These are phyloP conservation scores for Artibeus lituratus DNA, from an alignment of 2,797 vertebrate genomes.

Conservation along the genomic window DNA sequence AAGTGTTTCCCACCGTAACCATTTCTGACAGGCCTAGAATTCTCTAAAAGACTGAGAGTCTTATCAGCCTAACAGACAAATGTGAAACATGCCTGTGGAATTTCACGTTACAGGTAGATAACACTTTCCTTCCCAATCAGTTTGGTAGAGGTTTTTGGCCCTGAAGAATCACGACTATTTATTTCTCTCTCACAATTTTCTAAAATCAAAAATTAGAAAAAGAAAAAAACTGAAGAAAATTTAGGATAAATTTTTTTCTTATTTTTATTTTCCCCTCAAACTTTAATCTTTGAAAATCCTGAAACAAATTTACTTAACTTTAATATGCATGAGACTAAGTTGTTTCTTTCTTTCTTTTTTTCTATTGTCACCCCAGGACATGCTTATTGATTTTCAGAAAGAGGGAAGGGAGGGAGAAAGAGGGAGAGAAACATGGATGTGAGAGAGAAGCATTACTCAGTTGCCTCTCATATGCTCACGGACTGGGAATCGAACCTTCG, in stretches of 20 bases:
- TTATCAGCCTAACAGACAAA: not conserved
- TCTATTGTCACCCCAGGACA: not conserved
- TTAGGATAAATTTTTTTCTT: not conserved
- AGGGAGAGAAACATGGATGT: too few relatives aligned
- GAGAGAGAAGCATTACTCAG: too few relatives aligned
- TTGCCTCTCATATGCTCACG: not conserved
- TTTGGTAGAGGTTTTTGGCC: not conserved
- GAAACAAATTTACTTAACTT: slow-evolving; percentile 10
- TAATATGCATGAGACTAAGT: not conserved
- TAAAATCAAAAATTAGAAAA: not conserved
- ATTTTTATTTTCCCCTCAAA: not conserved
- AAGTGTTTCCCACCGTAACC: not conserved
- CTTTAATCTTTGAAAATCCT: not conserved
- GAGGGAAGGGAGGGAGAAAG: too few relatives aligned
- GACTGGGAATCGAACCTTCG: too few relatives aligned
- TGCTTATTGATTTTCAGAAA: not conserved
- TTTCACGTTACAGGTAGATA: not conserved
- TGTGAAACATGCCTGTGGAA: not conserved
- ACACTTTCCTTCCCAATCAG: not conserved
- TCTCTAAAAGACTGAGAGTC: slow-evolving; percentile 27
- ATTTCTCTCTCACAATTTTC: not conserved
- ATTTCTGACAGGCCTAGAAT: slow-evolving; percentile 56
- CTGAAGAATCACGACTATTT: not conserved
- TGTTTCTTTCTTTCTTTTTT: not conserved
- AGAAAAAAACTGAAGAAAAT: not conserved